phyloP scores from a whole-genome alignment of 2,113 vertebrate species.

The Serilophus lunatus region DNA sequence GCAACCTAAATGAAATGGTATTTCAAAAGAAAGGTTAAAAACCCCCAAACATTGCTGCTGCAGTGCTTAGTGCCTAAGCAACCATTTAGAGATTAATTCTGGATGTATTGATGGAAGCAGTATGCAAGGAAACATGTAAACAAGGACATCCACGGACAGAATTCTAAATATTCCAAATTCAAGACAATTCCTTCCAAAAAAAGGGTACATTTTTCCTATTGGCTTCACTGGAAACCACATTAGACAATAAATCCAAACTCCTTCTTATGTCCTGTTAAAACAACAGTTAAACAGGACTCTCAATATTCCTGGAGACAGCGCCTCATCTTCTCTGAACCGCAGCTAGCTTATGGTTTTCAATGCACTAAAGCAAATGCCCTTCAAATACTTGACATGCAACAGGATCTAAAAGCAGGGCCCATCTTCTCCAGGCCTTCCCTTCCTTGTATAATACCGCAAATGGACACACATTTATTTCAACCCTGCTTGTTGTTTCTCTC shows the following conservation, averaged over 20 bases:
- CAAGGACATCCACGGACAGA: not conserved
- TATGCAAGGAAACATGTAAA: not conserved
- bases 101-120: not conserved
- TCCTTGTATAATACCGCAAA: not conserved
- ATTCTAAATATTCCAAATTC: not conserved
- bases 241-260: not conserved
- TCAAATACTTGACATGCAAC: not conserved
- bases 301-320: not conserved
- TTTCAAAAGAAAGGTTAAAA: constrained; percentile 10
- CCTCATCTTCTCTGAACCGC: not conserved
- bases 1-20: constrained; percentile 82
- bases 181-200: not conserved
- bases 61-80: not conserved
- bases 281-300: not conserved
- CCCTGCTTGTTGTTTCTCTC: not conserved
- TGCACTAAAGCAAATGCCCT: not conserved
- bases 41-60: not conserved
- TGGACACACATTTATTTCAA: not conserved
- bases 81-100: not conserved
- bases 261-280: not conserved
- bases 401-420: not conserved
- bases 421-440: not conserved
- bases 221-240: not conserved
- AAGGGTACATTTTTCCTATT: not conserved
- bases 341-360: not conserved